phyloP scores from a whole-genome alignment of 2,113 vertebrate genomes.

The Asarcornis scutulata region DNA sequence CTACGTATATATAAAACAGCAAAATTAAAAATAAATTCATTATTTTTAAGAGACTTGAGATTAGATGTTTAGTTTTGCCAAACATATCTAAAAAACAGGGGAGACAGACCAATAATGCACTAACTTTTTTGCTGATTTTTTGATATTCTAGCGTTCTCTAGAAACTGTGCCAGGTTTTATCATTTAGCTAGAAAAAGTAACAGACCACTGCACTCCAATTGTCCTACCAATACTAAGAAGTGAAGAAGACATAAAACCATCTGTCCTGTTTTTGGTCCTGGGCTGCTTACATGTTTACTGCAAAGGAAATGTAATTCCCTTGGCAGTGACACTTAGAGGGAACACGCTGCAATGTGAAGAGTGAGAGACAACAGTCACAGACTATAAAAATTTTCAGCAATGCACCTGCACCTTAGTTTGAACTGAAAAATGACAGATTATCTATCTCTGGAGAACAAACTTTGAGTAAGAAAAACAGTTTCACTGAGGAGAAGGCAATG shows the following conservation, averaged over 20 bases:
- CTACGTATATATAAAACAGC: neutral
- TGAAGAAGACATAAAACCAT: neutral
- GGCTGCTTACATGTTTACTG: neutral
- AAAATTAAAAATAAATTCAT: neutral
- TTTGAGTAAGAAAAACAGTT: neutral
- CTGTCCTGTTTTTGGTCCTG: neutral
- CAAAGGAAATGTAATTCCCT: neutral
- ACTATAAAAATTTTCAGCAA: neutral
- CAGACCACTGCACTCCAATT: neutral
- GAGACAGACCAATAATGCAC: neutral
- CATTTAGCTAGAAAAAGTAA: neutral
- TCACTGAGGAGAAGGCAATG: neutral
- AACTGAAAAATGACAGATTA: neutral
- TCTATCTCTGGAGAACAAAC: neutral
- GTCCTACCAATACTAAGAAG: neutral
- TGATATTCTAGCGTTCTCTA: neutral
- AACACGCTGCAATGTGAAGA: neutral
- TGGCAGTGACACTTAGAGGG: neutral
- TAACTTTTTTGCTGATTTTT: neutral
- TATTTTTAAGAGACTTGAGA: neutral
- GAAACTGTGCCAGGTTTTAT: neutral
- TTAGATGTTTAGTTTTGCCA: neutral
- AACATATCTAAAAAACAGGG: neutral
- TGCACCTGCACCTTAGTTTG: neutral
- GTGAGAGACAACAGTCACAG: neutral